These are phyloP conservation scores for Lampris incognitus DNA, from an alignment of 2,113 vertebrate species.

Conservation along the genomic window DNA sequence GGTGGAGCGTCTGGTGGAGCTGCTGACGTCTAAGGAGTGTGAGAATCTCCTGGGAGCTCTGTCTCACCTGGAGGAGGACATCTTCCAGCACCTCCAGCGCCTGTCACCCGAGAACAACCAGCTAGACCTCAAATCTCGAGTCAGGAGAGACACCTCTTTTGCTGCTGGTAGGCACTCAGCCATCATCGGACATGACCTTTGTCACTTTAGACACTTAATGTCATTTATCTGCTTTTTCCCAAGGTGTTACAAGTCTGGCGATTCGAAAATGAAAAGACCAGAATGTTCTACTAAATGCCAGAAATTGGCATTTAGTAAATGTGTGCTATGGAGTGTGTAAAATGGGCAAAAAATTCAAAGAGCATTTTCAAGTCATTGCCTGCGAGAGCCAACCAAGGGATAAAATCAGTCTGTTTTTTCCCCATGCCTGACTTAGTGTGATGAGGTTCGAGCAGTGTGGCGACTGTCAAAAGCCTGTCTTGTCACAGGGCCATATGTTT, in stretches of 20 bases:
- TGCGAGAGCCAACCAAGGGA: neutral
- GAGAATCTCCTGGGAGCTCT: constrained; percentile 72
- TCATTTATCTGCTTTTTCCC: neutral
- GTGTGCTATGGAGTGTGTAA: neutral
- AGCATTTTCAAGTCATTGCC: neutral
- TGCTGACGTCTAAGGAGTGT: constrained; percentile 76
- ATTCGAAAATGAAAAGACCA: neutral
- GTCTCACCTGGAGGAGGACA: constrained; percentile 71
- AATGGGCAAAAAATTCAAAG: neutral
- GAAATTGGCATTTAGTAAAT: too few relatives aligned
- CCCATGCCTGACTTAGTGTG: constrained; percentile 20
- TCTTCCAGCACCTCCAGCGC: constrained; percentile 55
- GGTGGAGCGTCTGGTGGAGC: constrained; percentile 73
- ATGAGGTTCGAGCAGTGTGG: constrained; percentile 17
- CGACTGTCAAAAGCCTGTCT: constrained; percentile 38
- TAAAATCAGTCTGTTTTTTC: constrained; percentile 28
- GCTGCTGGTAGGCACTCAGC: constrained; percentile 45
- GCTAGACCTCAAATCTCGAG: constrained; percentile 37
- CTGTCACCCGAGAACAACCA: constrained; percentile 69
- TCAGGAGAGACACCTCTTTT: constrained; percentile 50
- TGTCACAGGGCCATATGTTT: constrained; percentile 50
- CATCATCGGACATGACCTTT: constrained; percentile 2
- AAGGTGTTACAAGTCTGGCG: neutral
- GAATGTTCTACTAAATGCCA: neutral
- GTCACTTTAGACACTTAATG: neutral